Conservation (phyloP, 64 coral and sea anemone species). For the Astreopora myriophthalma region DNA sequence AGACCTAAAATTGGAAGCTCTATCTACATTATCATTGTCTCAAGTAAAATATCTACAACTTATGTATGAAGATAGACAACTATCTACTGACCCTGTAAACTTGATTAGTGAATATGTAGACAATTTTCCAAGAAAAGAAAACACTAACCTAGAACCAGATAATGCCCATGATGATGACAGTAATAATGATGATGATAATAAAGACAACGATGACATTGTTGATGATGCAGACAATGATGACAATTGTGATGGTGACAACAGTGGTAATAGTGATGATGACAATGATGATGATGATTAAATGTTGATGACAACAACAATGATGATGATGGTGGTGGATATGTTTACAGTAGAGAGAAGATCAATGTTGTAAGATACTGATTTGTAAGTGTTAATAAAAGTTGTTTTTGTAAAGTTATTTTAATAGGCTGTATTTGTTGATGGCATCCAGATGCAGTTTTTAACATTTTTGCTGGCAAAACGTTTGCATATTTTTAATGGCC, state of each 20-base stretch:
- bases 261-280: not conserved
- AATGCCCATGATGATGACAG: slow-evolving; percentile 37
- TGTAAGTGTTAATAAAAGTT: slow-evolving; percentile 35
- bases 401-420: not conserved
- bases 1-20: not conserved
- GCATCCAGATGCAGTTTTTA: too few species aligned
- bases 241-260: too few species aligned
- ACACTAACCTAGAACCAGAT: slow-evolving; percentile 19
- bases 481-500: too few species aligned
- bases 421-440: too few species aligned
- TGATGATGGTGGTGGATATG: slow-evolving; percentile 21
- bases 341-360: not conserved
- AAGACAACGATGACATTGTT: not conserved
- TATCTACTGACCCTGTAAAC: not conserved
- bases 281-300: slow-evolving; percentile 7
- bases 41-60: slow-evolving; percentile 64
- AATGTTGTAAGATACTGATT: not conserved
- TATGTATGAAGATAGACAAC: slow-evolving; percentile 63
- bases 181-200: slow-evolving; percentile 20
- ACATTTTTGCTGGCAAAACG: too few species aligned
- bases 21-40: not conserved
- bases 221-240: not conserved
- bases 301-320: slow-evolving; percentile 19
- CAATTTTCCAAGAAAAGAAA: too few species aligned
- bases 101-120: too few species aligned